These are phyloP conservation scores for Trachurus trachurus DNA, from an alignment of 2,797 vertebrate genomes.

Conservation along the genomic window DNA sequence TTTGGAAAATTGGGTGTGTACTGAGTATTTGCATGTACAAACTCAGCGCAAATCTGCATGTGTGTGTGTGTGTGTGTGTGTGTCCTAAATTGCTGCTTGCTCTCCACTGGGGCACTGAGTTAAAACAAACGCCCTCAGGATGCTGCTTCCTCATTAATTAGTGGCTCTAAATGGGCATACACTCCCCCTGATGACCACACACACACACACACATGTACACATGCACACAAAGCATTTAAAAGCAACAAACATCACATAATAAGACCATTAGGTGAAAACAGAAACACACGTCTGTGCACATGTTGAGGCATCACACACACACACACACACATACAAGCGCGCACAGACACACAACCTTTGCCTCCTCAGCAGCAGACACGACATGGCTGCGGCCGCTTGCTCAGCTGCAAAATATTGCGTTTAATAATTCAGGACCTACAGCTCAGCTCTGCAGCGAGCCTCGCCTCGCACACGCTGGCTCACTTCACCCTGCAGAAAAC, in stretches of 20 bases:
- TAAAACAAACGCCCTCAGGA: constrained; percentile 42
- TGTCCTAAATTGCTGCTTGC: constrained; percentile 23
- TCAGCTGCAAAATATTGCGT: constrained; percentile 79
- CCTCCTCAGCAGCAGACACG: constrained; percentile 56
- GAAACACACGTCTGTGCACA: background rate
- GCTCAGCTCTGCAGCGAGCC: constrained; percentile 55
- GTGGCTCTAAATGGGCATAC: constrained; percentile 28
- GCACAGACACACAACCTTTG: constrained; percentile 21
- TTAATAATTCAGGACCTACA: constrained; percentile 85
- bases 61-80: constrained; percentile 13
- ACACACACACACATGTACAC: constrained; percentile 9
- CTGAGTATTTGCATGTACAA: background rate
- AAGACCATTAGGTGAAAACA: background rate
- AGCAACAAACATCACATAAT: background rate
- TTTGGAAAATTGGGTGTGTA: background rate
- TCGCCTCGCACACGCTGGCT: constrained; percentile 45
- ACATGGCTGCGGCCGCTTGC: constrained; percentile 59
- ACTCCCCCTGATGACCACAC: constrained; percentile 16
- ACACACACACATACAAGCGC: constrained; percentile 16
- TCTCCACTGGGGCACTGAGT: constrained; percentile 23
- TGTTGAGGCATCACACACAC: constrained; percentile 9
- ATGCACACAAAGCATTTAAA: background rate
- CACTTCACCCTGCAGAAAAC: constrained; percentile 66
- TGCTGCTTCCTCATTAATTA: constrained; percentile 54
- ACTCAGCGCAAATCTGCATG: constrained; percentile 2